Percentiles rank a stretch among this genome's conserved stretches.
Conservation (phyloP, 2,888 invertebrate genomes). For the Diplolepis rosae region DNA sequence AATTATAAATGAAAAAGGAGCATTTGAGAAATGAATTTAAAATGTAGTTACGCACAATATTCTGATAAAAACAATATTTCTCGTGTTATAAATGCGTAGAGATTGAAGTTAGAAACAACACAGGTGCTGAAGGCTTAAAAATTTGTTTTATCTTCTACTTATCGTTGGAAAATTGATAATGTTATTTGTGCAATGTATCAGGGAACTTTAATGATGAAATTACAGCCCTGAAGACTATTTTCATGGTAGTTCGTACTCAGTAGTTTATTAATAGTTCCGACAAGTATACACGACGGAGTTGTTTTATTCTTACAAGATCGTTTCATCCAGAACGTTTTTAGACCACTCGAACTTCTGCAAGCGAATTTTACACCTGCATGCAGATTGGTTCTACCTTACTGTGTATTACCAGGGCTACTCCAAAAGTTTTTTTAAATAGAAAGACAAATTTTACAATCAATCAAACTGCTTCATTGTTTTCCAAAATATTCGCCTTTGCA, state of each 20-base stretch:
- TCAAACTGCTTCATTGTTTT: too few species aligned
- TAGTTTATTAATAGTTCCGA: conserved; percentile 63
- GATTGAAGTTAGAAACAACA: too few species aligned
- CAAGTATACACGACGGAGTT: conserved; percentile 56
- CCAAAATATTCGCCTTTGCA: too few species aligned
- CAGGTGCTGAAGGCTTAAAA: too few species aligned
- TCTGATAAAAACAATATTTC: too few species aligned
- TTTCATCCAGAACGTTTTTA: conserved; percentile 43
- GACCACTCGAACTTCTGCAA: conserved; percentile 37
- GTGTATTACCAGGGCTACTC: not conserved
- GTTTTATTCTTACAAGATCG: conserved; percentile 55
- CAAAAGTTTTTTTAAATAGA: too few species aligned
- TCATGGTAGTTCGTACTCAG: conserved; percentile 56
- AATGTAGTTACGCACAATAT: too few species aligned
- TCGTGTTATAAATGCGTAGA: too few species aligned
- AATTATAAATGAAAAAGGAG: too few species aligned
- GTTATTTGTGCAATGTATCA: not conserved
- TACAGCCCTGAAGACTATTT: conserved; percentile 69
- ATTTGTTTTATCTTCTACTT: too few species aligned
- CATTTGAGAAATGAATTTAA: too few species aligned
- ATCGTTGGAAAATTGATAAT: not conserved
- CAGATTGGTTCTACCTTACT: not conserved
- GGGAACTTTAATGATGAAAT: conserved; percentile 18
- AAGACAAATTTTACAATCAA: too few species aligned
- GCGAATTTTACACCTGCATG: conserved; percentile 34